A percentile compares a stretch with the other conserved stretches of the same genome.
phyloP scores from a whole-genome alignment of 2,888 invertebrate genomes.

The Drosophila gaucha region DNA sequence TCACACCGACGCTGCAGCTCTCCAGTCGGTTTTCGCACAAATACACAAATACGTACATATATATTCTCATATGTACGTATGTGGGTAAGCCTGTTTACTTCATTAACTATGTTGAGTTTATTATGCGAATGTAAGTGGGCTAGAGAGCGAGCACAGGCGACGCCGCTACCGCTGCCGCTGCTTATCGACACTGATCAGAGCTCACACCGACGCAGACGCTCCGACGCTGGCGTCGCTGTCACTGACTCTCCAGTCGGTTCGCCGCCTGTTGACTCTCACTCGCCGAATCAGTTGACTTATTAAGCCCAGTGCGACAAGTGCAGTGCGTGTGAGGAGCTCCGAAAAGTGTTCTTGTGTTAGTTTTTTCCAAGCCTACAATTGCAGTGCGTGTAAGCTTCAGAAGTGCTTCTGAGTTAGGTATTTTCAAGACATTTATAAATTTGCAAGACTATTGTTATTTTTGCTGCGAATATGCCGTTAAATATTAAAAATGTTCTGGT shows the following conservation, averaged over 20 bases:
- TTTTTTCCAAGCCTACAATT: conserved; percentile 26
- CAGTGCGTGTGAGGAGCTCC: conserved; percentile 3
- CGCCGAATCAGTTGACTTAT: conserved; percentile 56
- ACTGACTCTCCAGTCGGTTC: conserved; percentile 30
- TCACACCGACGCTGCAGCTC: neutral
- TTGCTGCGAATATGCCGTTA: conserved; percentile 85
- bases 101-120: neutral
- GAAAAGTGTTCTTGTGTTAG: conserved; percentile 5
- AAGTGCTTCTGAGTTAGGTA: conserved; percentile 8
- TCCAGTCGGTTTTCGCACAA: no score
- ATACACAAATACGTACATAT: neutral
- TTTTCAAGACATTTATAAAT: conserved; percentile 4
- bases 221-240: neutral
- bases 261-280: conserved; percentile 23
- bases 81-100: conserved; percentile 4
- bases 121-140: neutral
- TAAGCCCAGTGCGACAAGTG: conserved; percentile 40
- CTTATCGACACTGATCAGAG: conserved; percentile 28
- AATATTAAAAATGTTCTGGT: conserved; percentile 93
- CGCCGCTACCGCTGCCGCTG: neutral
- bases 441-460: neutral
- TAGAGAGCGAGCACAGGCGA: neutral
- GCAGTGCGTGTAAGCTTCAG: conserved; percentile 13
- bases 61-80: neutral
- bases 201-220: neutral